Evolutionary conservation across 2,888 invertebrate genomes (phyloP).

Genomic region (Drosophila macrospina): DNA sequence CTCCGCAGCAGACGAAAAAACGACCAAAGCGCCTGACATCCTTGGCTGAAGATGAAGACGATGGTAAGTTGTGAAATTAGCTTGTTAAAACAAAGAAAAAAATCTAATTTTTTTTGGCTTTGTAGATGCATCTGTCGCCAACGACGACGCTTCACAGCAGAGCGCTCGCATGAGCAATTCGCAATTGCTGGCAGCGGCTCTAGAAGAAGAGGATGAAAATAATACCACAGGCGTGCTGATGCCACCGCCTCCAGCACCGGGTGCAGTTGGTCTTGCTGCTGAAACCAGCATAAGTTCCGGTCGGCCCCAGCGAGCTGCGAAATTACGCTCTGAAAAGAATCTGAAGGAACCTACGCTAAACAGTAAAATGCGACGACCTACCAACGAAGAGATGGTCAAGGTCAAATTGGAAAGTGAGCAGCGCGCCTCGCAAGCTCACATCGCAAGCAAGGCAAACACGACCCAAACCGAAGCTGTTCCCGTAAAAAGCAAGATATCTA

Average conservation of each 20-base stretch:
- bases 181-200: conserved; percentile 59
- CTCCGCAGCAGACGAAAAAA: conserved; percentile 83
- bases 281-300: conserved; percentile 62
- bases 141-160: conserved; percentile 20
- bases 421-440: conserved; percentile 70
- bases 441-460: not conserved
- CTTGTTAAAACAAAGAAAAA: too few relatives aligned
- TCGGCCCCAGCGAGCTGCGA: conserved; percentile 83
- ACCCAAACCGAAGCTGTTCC: not conserved
- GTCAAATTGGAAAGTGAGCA: conserved; percentile 81
- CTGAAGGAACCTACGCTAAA: conserved; percentile 77
- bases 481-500: not conserved
- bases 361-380: conserved; percentile 78
- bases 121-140: conserved; percentile 1
- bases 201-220: conserved; percentile 24
- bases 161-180: conserved; percentile 66
- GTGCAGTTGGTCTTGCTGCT: conserved; percentile 22
- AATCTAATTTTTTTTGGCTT: not conserved
- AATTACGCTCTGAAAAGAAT: conserved; percentile 73
- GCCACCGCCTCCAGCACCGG: conserved; percentile 75
- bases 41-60: conserved; percentile 68
- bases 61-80: conserved; percentile 46
- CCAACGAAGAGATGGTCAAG: conserved; percentile 48
- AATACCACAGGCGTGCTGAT: conserved; percentile 58
- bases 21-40: conserved; percentile 77